Conservation (phyloP, 2,113 vertebrate species). For the Leucosticte australis region DNA sequence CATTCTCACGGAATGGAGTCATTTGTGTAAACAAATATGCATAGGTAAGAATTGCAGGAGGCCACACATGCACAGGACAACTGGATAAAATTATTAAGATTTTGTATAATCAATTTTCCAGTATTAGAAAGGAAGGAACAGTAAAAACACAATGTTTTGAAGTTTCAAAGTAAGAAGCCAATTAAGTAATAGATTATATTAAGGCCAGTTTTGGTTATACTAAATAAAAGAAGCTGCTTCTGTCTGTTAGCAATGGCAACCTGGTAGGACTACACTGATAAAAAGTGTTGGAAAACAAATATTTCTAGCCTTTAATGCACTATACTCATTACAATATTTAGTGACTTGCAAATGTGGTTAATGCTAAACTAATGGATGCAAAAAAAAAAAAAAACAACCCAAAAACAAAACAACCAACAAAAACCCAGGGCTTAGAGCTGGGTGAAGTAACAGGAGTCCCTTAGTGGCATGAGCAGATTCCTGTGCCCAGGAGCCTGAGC, state of each 20-base stretch:
- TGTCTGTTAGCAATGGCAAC: neutral
- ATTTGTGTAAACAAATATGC: constrained; percentile 33
- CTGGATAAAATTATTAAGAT: neutral
- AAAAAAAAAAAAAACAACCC: neutral
- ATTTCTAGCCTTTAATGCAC: neutral
- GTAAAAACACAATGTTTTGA: neutral
- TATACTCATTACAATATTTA: neutral
- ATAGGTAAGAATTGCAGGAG: constrained; percentile 9
- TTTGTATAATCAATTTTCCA: constrained; percentile 25
- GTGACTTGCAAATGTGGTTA: neutral
- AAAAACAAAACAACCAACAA: neutral
- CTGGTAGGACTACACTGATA: neutral
- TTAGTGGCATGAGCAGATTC: neutral
- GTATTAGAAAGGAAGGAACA: neutral
- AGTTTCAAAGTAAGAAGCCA: neutral
- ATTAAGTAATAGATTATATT: neutral
- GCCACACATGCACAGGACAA: neutral
- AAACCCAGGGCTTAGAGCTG: neutral
- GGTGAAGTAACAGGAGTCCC: neutral
- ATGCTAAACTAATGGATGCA: neutral
- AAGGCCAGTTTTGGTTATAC: neutral
- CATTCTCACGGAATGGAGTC: neutral
- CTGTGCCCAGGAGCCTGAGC: neutral
- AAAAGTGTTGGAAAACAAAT: neutral
- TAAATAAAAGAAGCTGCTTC: neutral